Evolutionary conservation across 2,113 vertebrate genomes (phyloP).

Genomic region (Poecile atricapillus): DNA sequence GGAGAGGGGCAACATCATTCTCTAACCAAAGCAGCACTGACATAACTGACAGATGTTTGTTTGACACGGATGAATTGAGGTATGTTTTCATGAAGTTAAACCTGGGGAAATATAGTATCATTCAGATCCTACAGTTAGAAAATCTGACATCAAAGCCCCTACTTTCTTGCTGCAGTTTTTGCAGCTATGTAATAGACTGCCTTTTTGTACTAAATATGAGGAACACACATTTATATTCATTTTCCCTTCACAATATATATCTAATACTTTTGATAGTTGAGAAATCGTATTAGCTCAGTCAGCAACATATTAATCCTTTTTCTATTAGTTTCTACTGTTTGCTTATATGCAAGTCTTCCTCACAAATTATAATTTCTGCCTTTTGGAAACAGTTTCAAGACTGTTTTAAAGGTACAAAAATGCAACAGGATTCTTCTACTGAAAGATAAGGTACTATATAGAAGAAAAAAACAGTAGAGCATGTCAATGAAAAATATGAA

Average conservation of each 20-base stretch:
- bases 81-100: background rate
- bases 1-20: background rate
- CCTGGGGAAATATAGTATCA: background rate
- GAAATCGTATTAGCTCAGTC: background rate
- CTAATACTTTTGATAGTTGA: background rate
- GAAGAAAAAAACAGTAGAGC: background rate
- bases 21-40: background rate
- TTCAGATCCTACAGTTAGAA: background rate
- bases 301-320: background rate
- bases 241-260: background rate
- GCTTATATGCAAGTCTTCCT: background rate
- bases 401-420: background rate
- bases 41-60: background rate
- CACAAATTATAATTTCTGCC: background rate
- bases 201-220: background rate
- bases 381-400: background rate
- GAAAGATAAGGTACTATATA: background rate
- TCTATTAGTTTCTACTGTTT: background rate
- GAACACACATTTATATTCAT: background rate
- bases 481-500: background rate
- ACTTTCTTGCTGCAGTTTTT: background rate
- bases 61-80: background rate
- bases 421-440: background rate
- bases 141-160: background rate
- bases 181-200: background rate